Evolutionary conservation across 2,113 vertebrate species (phyloP), one percentile per base, ranked within the genome.

Genomic region (Ciconia maguari): DNA sequence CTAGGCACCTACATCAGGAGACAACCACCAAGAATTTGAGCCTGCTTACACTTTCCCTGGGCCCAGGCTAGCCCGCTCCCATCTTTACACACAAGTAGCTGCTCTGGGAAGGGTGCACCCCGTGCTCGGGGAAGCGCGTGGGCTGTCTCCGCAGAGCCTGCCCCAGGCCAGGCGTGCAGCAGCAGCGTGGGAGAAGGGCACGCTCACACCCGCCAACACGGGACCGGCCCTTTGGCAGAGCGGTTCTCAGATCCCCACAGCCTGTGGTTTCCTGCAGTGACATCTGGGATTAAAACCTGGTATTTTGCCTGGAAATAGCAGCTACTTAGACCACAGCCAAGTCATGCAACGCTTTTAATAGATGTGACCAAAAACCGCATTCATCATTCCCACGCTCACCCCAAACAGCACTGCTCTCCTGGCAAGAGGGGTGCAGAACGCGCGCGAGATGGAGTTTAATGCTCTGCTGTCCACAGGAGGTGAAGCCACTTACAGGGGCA

Each of bases 401-500:
- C 42, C 61, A 9, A 21, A 12, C 3, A 13, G 42, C 26, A 0
- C 54, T 6, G 17, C n/a, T 6, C 13, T 18, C 32, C 78, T 6
- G 46, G 58, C 34, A 6, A 2, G 12, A 44, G 34, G 30, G 54
- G 15, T 6, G 16, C 36, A 9, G 16, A 3, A 13, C 0, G 1
- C 42, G 34, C 0, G 1, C 0, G 1, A 25, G 38, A 4, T 1
- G 14, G 10, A 6, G 13, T 3, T 22, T 3, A 11, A 25, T 1
- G 19, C 62, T 76, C 10, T 5, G 51, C 16, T 14, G 0, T 2
- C 16, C 68, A 1, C 48, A 1, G 29, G 29, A 16, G 10, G 11
- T 12, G 26, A 27, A 61, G 18, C 16, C 29, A 4, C 41, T 12
- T 19, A 1, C 2, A 19, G 29, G 8, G 55, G 3, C 38, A 4